Evolutionary conservation across 2,888 invertebrate species (phyloP).

Genomic region (Dasypolia templi): DNA sequence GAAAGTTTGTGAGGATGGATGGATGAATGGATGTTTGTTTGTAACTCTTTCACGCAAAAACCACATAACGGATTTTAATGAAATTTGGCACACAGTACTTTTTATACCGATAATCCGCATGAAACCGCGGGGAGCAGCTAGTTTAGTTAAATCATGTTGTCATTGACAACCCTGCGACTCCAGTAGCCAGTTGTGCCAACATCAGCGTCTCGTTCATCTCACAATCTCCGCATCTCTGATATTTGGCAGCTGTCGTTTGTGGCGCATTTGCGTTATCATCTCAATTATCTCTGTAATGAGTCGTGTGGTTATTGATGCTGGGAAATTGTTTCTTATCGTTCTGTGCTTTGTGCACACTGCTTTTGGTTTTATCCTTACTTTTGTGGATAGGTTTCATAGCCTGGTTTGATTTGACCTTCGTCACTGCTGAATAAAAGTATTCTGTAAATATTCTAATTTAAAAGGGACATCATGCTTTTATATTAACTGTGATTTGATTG

Average conservation of each 20-base stretch:
- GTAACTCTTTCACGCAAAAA: no score
- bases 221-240: conserved; percentile 48
- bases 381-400: no score
- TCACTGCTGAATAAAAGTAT: no score
- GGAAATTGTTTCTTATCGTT: background rate
- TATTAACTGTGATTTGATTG: background rate
- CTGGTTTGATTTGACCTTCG: no score
- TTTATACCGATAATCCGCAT: no score
- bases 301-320: conserved; percentile 52
- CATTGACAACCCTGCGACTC: conserved; percentile 16
- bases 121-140: no score
- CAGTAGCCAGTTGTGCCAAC: conserved; percentile 33
- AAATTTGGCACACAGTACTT: no score
- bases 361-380: background rate
- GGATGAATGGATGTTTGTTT: no score
- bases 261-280: conserved; percentile 49
- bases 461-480: background rate
- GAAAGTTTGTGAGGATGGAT: no score
- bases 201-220: conserved; percentile 24
- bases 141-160: background rate
- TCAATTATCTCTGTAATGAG: conserved; percentile 64
- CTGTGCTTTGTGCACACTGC: background rate
- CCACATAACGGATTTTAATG: no score
- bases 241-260: conserved; percentile 62
- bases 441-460: background rate